Conservation (phyloP, 2,888 invertebrate genomes). For the Tuberolachnus salignus region DNA sequence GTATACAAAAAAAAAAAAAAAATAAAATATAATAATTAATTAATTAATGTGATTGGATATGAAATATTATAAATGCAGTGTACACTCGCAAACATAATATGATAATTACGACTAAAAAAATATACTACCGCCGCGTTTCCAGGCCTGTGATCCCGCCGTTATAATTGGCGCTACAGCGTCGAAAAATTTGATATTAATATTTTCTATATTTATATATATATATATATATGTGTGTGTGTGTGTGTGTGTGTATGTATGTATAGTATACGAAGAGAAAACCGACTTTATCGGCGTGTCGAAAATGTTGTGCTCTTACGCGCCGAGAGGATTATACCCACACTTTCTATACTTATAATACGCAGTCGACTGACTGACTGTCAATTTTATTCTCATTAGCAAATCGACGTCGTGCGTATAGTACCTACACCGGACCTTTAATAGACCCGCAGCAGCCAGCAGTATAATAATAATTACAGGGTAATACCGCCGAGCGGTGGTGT, state of each 20-base stretch:
- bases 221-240: neutral
- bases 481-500: neutral
- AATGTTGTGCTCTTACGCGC: constrained; percentile 19
- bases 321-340: constrained; percentile 22
- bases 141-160: too few relatives aligned
- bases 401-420: constrained; percentile 13
- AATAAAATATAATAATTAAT: too few relatives aligned
- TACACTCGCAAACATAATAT: too few relatives aligned
- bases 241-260: neutral
- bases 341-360: constrained; percentile 18
- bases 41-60: too few relatives aligned
- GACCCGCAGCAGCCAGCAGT: neutral
- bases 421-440: constrained; percentile 38
- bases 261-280: constrained; percentile 25
- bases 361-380: constrained; percentile 11
- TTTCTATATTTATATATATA: neutral
- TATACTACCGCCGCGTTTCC: too few relatives aligned
- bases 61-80: too few relatives aligned
- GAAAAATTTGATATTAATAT: too few relatives aligned
- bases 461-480: constrained; percentile 26
- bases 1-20: too few relatives aligned
- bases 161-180: too few relatives aligned
- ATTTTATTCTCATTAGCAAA: constrained; percentile 54
- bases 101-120: too few relatives aligned
- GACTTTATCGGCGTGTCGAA: constrained; percentile 31